A percentile compares a stretch with the other conserved stretches of the same genome.
Evolutionary conservation across 2,797 vertebrate genomes (phyloP).

Genomic region (Hydrocynus forskahlii): DNA sequence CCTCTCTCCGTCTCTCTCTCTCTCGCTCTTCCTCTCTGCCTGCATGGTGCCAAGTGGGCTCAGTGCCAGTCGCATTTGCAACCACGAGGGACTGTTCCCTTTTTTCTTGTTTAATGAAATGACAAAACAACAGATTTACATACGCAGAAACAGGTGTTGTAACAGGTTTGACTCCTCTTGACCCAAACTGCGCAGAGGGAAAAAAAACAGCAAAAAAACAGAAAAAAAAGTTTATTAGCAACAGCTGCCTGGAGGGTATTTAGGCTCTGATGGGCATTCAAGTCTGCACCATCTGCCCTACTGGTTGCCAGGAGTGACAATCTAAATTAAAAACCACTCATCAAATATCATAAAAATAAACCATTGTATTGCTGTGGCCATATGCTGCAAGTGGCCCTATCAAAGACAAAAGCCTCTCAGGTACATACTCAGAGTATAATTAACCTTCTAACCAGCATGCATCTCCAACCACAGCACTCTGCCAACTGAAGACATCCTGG

Average conservation of each 20-base stretch:
- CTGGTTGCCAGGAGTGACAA: slow-evolving; percentile 88
- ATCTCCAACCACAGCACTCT: slow-evolving; percentile 14
- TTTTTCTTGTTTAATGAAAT: slow-evolving; percentile 88
- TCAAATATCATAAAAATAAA: slow-evolving; percentile 86
- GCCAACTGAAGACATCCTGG: slow-evolving; percentile 45
- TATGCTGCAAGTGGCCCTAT: slow-evolving; percentile 71
- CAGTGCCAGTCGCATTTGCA: slow-evolving; percentile 82
- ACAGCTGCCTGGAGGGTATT: slow-evolving; percentile 88
- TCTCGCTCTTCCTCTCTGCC: slow-evolving; percentile 56
- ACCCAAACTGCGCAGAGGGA: slow-evolving; percentile 78
- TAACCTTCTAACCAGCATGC: slow-evolving; percentile 51
- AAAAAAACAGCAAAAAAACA: slow-evolving; percentile 44
- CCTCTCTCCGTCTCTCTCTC: slow-evolving; percentile 31
- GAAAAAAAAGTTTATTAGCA: slow-evolving; percentile 83
- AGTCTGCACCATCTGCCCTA: slow-evolving; percentile 87
- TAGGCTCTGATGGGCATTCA: slow-evolving; percentile 84
- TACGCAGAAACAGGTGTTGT: slow-evolving; percentile 92
- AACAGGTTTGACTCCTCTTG: slow-evolving; percentile 94
- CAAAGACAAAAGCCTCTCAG: slow-evolving; percentile 60
- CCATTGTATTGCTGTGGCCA: slow-evolving; percentile 78
- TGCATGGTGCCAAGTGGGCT: slow-evolving; percentile 78
- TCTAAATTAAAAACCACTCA: slow-evolving; percentile 88
- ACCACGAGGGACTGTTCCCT: slow-evolving; percentile 85
- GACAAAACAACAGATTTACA: slow-evolving; percentile 95
- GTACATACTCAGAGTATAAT: slow-evolving; percentile 55